Evolutionary conservation across 2,888 invertebrate species (phyloP), one percentile per base, ranked within the genome.

Genomic region (Listrodromus nycthemerus): DNA sequence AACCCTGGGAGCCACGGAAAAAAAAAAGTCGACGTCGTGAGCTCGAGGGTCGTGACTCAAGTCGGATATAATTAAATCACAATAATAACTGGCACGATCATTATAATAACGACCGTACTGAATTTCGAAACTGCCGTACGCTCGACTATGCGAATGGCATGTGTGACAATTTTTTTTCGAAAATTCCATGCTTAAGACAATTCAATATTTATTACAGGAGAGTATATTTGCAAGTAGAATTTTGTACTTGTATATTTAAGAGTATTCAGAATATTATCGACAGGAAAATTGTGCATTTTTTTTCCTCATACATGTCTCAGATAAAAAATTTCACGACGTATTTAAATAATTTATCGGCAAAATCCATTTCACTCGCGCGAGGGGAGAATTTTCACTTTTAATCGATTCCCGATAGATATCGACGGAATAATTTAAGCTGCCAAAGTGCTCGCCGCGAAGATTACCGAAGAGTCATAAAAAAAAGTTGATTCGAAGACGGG

Each of bases 401-500:
- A 27, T 24, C 5, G 24, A 65, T n/a, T 21, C 27, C 16, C 27
- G 61, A 48, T 19, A 13, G 63, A 58, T 24, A 16, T 52, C 41
- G 37, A 55, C 45, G 21, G 13, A 67, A 76, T 30, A 67, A 58
- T 69, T 61, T n/a, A n/a, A 69, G 61, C 66, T 41, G 5, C 21
- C 2, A 10, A 1, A 52, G 52, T 19, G 3, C 27, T 33, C 69
- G 21, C 13, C 27, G 24, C 66, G 55, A 48, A 79, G 65, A 79
- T 71, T 71, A 71, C 65, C 41, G 8, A 52, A 71, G 45, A 52
- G 65, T 66, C 65, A 71, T 79, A 79, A 79, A 79, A 41, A 41
- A 21, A 71, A 79, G 71, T 61, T 41, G 19, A 71, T 71, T 71
- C 71, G 65, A 19, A 52, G 19, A 21, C 24, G 70, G 48, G 19